A percentile compares a stretch with the other conserved stretches of the same genome.
phyloP scores from a whole-genome alignment of 2,888 invertebrate genomes.

The Xestoiulus laeticollis region DNA sequence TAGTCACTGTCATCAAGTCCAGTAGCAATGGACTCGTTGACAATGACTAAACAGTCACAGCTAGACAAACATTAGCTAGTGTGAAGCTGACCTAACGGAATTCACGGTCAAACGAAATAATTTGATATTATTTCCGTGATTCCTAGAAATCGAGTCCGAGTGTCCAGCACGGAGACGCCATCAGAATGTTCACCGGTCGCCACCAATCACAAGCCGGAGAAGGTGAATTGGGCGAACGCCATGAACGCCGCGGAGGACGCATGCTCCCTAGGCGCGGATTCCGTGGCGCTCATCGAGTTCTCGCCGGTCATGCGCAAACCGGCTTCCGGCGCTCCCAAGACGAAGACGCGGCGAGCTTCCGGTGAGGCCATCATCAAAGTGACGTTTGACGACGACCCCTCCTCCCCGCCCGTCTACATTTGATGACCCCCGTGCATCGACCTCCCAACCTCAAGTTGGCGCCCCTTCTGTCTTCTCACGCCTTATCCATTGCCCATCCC shows the following conservation, averaged over 20 bases:
- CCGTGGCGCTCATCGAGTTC: slow-evolving; percentile 52
- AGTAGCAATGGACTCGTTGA: too few relatives aligned
- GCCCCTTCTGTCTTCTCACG: slow-evolving; percentile 20
- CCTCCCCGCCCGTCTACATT: slow-evolving; percentile 49
- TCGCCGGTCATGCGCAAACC: slow-evolving; percentile 50
- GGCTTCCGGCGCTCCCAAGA: slow-evolving; percentile 6
- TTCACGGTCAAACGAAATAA: too few relatives aligned
- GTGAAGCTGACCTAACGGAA: too few relatives aligned
- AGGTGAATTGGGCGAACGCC: slow-evolving; percentile 42
- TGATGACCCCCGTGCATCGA: background rate
- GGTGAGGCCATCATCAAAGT: slow-evolving; percentile 44
- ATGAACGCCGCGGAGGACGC: slow-evolving; percentile 25
- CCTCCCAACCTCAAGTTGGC: background rate
- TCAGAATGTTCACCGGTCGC: slow-evolving; percentile 45
- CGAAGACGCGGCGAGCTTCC: slow-evolving; percentile 1
- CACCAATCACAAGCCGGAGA: slow-evolving; percentile 19
- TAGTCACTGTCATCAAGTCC: too few relatives aligned
- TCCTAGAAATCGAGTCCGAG: slow-evolving; percentile 12
- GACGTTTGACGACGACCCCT: slow-evolving; percentile 49
- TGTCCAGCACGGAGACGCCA: background rate
- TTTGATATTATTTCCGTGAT: background rate
- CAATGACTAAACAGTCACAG: too few relatives aligned
- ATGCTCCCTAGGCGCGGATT: slow-evolving; percentile 16
- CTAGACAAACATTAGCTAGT: too few relatives aligned
- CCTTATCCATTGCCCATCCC: background rate